Base-by-base conservation (phyloP, 2,888 invertebrate species). In the Dryocosmus kuriphilus region DNA sequence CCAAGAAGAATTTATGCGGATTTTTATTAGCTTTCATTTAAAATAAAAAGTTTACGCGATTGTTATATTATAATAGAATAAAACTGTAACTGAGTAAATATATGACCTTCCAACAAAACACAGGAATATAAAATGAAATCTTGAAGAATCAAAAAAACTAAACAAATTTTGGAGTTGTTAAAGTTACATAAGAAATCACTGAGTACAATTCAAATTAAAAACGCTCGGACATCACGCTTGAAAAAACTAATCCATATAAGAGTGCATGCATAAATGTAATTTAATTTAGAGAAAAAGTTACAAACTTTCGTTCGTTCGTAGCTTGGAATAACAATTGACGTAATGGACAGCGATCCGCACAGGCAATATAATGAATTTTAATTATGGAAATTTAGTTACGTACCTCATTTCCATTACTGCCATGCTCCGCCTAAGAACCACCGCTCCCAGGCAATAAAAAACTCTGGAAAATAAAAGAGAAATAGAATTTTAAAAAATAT, bases 231-330 rank as follows among this genome's bases (percentile, higher is more conserved):
- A 24, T 24, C 7, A 67, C 41, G 65, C 65, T 67, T 67, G 65
- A 67, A 67, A 41, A 46, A 41, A 7, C 41, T 41, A 41, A 67
- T 41, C 65, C 51, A n/a, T 1, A 16, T 41, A 41, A 46, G 27
- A 67, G 41, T 67, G 65, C 41, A 27, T 67, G 24, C 24, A 65
- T 35, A 35, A 63, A 35, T 62, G 19, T 62, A 41, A 24, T 67
- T 67, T 41, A 67, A 6, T 65, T 65, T 24, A 19, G n/a, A 8
- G 41, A 27, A 67, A 67, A 27, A 67, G 41, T 38, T 38, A 19
- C 3, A 27, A 24, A 67, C 41, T 46, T 46, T 19, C 46, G 22
- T 16, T 67, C 2, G 16, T 24, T 22, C 41, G 3, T 24, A 24
- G n/a, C 46, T 67, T 46, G 24, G 16, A n/a, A n/a, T n/a, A n/a